Evolutionary conservation across 2,888 invertebrate genomes (phyloP).

Genomic region (Drosophila pegasa): DNA sequence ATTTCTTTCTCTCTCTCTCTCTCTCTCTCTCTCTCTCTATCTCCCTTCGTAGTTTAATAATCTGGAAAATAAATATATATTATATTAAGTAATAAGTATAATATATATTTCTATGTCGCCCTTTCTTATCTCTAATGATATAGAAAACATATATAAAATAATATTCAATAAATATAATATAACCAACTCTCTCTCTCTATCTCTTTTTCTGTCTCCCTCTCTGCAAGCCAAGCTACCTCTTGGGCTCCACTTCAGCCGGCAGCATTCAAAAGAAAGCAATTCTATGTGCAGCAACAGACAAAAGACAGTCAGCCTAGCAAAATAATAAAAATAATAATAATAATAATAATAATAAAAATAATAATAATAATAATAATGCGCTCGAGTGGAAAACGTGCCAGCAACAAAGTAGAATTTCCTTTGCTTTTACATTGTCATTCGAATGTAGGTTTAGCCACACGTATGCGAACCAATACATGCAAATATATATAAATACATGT

Average conservation of each 20-base stretch:
- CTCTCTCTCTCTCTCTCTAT: too few species aligned
- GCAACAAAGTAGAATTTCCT: conserved; percentile 57
- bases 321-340: conserved; percentile 20
- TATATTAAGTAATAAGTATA: neutral
- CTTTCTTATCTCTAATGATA: too few species aligned
- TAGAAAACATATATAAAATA: neutral
- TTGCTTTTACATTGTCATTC: conserved; percentile 26
- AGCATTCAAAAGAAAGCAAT: conserved; percentile 8
- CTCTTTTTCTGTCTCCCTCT: too few species aligned
- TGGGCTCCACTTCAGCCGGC: neutral
- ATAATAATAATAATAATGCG: conserved; percentile 66
- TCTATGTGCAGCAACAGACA: conserved; percentile 14
- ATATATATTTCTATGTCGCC: too few species aligned
- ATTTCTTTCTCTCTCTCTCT: too few species aligned
- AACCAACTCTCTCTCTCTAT: neutral
- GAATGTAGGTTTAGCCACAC: conserved; percentile 20
- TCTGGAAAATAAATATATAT: neutral
- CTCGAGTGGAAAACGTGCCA: conserved; percentile 70
- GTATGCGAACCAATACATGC: conserved; percentile 8
- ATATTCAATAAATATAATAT: too few species aligned
- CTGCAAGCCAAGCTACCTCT: neutral
- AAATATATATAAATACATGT: neutral
- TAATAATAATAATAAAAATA: conserved; percentile 17
- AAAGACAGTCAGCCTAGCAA: conserved; percentile 7
- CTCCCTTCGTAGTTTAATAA: too few species aligned